phyloP scores from a whole-genome alignment of 2,888 invertebrate genomes.

The Melinopterus prodromus region DNA sequence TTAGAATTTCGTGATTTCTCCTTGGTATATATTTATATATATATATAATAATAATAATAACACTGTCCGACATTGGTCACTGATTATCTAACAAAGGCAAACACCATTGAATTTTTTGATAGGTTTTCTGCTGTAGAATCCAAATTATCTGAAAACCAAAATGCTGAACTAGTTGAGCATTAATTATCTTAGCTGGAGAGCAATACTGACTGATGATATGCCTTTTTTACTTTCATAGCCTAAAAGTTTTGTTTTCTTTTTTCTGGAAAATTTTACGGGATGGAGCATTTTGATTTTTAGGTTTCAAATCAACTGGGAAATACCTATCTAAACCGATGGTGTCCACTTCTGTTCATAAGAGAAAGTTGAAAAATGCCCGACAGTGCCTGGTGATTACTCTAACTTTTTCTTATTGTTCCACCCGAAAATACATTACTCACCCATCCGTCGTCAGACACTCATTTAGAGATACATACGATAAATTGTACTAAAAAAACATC shows the following conservation, averaged over 20 bases:
- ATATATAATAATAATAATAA: constrained; percentile 27
- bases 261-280: no score
- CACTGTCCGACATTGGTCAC: background rate
- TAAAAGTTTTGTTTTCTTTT: no score
- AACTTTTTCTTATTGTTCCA: constrained; percentile 25
- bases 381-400: constrained; percentile 26
- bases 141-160: no score
- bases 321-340: background rate
- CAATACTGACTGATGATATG: background rate
- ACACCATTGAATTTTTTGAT: background rate
- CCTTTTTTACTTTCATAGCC: no score
- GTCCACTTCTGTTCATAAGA: background rate
- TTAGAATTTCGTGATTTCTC: constrained; percentile 49
- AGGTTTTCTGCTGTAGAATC: no score
- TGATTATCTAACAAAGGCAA: background rate
- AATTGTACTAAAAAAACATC: constrained; percentile 50
- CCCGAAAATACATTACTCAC: constrained; percentile 26
- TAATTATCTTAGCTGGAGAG: background rate
- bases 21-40: constrained; percentile 5
- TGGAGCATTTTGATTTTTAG: background rate
- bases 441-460: constrained; percentile 47
- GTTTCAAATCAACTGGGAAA: background rate
- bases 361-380: background rate
- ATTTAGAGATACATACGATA: constrained; percentile 52
- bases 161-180: background rate